Evolutionary conservation across 2,797 vertebrate species (phyloP).

Genomic region (Scolopax bukidnonensis): DNA sequence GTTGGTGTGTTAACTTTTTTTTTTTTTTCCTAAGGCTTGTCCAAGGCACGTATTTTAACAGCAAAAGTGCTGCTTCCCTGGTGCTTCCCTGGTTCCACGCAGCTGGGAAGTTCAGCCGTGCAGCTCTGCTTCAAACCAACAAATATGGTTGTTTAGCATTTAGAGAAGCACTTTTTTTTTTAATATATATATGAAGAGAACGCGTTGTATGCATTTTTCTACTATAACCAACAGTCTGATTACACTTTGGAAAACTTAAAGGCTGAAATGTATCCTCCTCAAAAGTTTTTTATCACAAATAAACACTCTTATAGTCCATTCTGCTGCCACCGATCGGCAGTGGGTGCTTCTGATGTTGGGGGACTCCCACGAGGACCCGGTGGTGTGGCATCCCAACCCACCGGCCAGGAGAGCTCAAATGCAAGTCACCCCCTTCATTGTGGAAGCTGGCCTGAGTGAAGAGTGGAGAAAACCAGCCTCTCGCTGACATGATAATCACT

Average conservation of each 20-base stretch:
- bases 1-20: neutral
- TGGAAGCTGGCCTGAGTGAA: neutral
- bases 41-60: neutral
- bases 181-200: neutral
- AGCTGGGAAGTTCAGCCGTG: neutral
- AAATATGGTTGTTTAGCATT: neutral
- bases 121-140: neutral
- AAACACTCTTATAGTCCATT: neutral
- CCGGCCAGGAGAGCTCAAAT: neutral
- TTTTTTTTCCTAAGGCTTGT: neutral
- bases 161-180: neutral
- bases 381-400: neutral
- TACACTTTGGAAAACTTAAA: neutral
- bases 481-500: neutral
- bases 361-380: neutral
- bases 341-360: neutral
- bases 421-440: neutral
- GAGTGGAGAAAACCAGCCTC: neutral
- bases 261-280: neutral
- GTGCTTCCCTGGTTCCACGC: neutral
- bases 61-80: neutral
- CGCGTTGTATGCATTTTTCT: neutral
- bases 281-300: neutral
- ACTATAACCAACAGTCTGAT: neutral
- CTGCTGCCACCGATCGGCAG: neutral